Conservation (phyloP, 2,113 vertebrate genomes). For the Paramormyrops kingsleyae region DNA sequence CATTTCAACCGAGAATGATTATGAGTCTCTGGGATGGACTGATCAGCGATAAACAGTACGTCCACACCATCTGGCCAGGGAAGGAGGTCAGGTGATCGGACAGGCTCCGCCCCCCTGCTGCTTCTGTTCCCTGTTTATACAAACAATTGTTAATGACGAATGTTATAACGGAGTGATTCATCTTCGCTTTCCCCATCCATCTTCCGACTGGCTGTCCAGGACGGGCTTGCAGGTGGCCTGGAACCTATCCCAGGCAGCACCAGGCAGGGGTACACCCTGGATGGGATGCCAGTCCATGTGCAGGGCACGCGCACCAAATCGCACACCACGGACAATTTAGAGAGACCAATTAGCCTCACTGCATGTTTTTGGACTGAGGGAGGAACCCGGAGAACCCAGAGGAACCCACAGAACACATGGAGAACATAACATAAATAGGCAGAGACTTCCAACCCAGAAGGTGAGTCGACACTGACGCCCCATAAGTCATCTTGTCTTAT, state of each 20-base stretch:
- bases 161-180: background rate
- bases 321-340: background rate
- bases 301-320: background rate
- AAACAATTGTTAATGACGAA: background rate
- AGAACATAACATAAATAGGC: background rate
- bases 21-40: background rate
- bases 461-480: background rate
- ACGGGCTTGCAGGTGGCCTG: background rate
- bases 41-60: background rate
- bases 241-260: background rate
- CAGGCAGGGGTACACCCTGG: background rate
- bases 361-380: background rate
- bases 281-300: background rate
- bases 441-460: background rate
- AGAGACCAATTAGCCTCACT: background rate
- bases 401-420: background rate
- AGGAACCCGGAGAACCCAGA: background rate
- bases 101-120: background rate
- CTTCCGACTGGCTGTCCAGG: background rate
- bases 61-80: background rate
- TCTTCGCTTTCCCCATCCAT: background rate
- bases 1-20: background rate
- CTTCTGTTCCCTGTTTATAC: background rate
- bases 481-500: background rate
- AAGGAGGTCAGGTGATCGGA: background rate